Conservation (phyloP, 2,888 invertebrate genomes). For the Oligia latruncula region DNA sequence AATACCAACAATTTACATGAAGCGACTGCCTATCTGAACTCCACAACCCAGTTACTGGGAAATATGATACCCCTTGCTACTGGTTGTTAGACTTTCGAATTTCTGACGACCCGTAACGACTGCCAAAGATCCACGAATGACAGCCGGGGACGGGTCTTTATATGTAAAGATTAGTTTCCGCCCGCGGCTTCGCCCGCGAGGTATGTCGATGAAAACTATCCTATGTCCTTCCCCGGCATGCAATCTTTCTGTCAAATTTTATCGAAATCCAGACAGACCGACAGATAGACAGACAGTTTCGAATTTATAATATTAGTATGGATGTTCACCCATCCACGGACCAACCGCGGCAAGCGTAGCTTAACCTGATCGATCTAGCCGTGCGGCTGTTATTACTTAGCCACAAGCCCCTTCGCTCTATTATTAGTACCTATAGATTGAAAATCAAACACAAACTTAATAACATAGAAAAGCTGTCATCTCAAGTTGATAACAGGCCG, state of each 20-base stretch:
- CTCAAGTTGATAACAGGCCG: neutral
- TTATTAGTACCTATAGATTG: neutral
- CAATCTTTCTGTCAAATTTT: too few species aligned
- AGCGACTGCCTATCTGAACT: neutral
- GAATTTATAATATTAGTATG: too few species aligned
- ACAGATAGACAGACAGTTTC: too few species aligned
- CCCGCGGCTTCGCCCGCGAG: too few species aligned
- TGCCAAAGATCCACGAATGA: neutral
- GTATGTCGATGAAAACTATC: too few species aligned
- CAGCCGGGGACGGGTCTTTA: neutral
- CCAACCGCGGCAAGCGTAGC: neutral
- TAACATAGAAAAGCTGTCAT: neutral
- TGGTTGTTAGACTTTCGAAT: neutral
- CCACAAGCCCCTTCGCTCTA: neutral
- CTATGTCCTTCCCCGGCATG: too few species aligned
- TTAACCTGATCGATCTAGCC: neutral
- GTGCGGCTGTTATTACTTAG: neutral
- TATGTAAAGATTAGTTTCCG: neutral
- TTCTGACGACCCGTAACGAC: neutral
- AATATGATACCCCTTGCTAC: neutral
- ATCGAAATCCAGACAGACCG: too few species aligned
- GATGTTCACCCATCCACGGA: neutral
- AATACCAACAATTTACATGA: neutral
- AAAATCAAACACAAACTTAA: conserved; percentile 8
- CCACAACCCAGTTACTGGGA: neutral